Evolutionary conservation across 2,113 vertebrate species (phyloP), one percentile per base, ranked within the genome.

Genomic region (Odocoileus virginianus): DNA sequence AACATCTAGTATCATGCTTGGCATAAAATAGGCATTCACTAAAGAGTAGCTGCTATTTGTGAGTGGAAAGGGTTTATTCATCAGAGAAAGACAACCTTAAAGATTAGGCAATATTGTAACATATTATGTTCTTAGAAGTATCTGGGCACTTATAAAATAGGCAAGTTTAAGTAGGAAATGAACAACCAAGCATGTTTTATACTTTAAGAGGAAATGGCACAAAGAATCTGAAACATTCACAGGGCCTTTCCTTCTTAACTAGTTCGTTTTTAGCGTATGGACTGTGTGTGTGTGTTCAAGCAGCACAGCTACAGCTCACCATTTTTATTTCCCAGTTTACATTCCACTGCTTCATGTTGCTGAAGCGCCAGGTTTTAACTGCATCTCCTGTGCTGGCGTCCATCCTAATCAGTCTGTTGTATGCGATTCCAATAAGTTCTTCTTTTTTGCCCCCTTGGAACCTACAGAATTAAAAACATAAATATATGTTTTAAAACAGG

Each of bases 291-390:
- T 14, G 8, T 25, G 21, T 64, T 79, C 25, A 40, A 86, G 43
- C 10, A 47, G 23, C 9, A 30, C 0, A 1, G 15, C 14, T 2
- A 50, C 0, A 17, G 1, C 98, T 99, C 98, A 99, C 99, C 99
- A 99, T 99, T 99, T 99, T 99, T 36, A 99, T 99, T 98, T 99
- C 99, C 99, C 99, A 99, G 99, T 99, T 99, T 55, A 99, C 99
- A 1, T 99, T 99, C 99, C 99, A 99, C 98, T 99, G 99, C 86
- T 99, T 99, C 99, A 99, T 99, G 99, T 99, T 99, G 99, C 99
- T 99, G 98, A 99, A 99, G 67, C 99, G 99, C 99, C 99, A 99
- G 16, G 99, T 99, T 98, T 99, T 99, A 98, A 99, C 99, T 27
- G 99, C 99, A 0, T 99, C 99, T 15, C 99, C 99, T 0, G 99